Conservation (phyloP, 2,797 vertebrate genomes). For the Anomalospiza imberbis region DNA sequence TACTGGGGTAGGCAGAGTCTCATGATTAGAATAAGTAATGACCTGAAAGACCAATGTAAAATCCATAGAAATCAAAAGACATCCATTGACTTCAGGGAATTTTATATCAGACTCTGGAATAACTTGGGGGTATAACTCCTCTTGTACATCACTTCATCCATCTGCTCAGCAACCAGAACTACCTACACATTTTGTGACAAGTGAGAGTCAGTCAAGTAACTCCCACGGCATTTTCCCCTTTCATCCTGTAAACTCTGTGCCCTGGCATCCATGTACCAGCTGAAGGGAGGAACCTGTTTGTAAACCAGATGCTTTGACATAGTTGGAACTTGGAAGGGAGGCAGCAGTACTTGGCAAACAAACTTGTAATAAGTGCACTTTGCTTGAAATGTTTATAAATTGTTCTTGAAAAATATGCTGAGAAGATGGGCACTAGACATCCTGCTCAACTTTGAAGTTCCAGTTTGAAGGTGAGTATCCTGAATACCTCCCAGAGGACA, state of each 20-base stretch:
- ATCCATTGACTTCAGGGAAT: background rate
- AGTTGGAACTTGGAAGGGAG: constrained; percentile 36
- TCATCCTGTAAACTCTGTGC: constrained; percentile 20
- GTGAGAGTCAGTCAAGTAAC: constrained; percentile 13
- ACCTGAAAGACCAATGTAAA: background rate
- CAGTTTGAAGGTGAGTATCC: background rate
- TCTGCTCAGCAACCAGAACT: background rate
- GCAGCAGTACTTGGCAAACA: constrained; percentile 57
- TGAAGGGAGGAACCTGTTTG: constrained; percentile 51
- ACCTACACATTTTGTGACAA: constrained; percentile 19
- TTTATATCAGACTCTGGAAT: background rate
- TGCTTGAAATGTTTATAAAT: constrained; percentile 62
- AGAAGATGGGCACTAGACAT: constrained; percentile 26
- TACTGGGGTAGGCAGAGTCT: background rate
- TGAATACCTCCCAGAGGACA: background rate
- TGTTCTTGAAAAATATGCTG: constrained; percentile 60
- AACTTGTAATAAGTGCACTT: constrained; percentile 61
- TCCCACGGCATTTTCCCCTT: constrained; percentile 32
- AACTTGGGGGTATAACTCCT: background rate
- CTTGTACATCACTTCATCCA: constrained; percentile 49
- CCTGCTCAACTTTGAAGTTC: constrained; percentile 43
- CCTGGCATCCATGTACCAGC: constrained; percentile 25
- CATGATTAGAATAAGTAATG: background rate
- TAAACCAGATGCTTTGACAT: constrained; percentile 57
- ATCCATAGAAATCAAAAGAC: constrained; percentile 7